Percentiles rank a stretch among this genome's conserved stretches.
These are phyloP conservation scores for Galagoides demidoff DNA, from an alignment of 2,797 vertebrate species.

Conservation along the genomic window DNA sequence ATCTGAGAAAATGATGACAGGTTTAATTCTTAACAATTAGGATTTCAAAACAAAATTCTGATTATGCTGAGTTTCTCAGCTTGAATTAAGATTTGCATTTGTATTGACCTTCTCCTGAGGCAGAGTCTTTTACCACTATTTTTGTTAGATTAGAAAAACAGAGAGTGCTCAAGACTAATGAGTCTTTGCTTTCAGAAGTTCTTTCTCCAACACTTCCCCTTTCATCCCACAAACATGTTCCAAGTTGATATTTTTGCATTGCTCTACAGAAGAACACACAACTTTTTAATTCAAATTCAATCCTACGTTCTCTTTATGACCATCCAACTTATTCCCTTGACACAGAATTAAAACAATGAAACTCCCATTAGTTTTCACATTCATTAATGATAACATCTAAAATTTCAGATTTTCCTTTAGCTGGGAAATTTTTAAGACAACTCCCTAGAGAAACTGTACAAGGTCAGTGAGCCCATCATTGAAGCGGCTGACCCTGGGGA, in stretches of 20 bases:
- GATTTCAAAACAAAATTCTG: slow-evolving; percentile 55
- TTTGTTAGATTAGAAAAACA: slow-evolving; percentile 74
- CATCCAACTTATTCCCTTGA: slow-evolving; percentile 70
- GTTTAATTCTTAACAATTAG: slow-evolving; percentile 17
- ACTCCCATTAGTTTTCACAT: slow-evolving; percentile 75
- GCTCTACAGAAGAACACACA: slow-evolving; percentile 60
- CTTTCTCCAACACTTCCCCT: not conserved
- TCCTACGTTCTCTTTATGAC: slow-evolving; percentile 64
- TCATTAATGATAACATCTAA: slow-evolving; percentile 76
- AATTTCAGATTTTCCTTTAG: slow-evolving; percentile 74
- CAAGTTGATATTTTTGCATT: slow-evolving; percentile 66
- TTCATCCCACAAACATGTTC: slow-evolving; percentile 60
- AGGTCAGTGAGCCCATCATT: slow-evolving; percentile 58
- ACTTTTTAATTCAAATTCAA: slow-evolving; percentile 63
- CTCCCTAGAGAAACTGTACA: slow-evolving; percentile 45
- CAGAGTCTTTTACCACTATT: slow-evolving; percentile 55
- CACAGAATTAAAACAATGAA: slow-evolving; percentile 78
- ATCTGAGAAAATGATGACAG: not conserved
- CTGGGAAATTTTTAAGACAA: slow-evolving; percentile 55
- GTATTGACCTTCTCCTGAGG: slow-evolving; percentile 10
- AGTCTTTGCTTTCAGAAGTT: slow-evolving; percentile 69
- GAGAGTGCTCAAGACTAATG: slow-evolving; percentile 2
- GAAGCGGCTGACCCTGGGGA: slow-evolving; percentile 61
- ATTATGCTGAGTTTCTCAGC: slow-evolving; percentile 34
- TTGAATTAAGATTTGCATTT: slow-evolving; percentile 26